Evolutionary conservation across 2,888 invertebrate species (phyloP).

Genomic region (Hirtodrosophila confusa): DNA sequence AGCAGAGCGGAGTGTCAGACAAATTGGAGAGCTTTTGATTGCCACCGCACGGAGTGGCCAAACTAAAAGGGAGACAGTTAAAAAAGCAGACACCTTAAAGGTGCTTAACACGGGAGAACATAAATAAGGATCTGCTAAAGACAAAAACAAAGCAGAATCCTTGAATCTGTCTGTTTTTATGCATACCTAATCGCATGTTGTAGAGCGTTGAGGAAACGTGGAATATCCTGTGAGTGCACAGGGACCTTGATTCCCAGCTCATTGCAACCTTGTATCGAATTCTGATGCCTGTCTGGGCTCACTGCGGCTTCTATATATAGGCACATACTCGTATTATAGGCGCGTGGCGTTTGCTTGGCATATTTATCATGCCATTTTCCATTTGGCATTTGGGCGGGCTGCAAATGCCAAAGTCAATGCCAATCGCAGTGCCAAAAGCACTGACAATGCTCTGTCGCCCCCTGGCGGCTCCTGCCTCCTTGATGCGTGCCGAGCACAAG

Average conservation of each 20-base stretch:
- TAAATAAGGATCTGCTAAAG: neutral
- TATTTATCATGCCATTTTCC: constrained; percentile 57
- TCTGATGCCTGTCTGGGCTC: constrained; percentile 14
- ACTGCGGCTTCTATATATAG: constrained; percentile 39
- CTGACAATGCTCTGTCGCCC: constrained; percentile 18
- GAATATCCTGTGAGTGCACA: constrained; percentile 8
- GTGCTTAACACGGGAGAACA: constrained; percentile 1
- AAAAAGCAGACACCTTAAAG: constrained; percentile 19
- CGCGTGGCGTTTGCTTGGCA: constrained; percentile 46
- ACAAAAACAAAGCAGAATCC: neutral
- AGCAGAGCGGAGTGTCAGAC: neutral
- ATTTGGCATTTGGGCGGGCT: constrained; percentile 26
- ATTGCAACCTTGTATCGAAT: constrained; percentile 28
- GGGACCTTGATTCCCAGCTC: constrained; percentile 5
- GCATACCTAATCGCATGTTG: constrained; percentile 1
- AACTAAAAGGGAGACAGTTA: neutral
- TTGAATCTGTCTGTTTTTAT: neutral
- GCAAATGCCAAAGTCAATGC: constrained; percentile 54
- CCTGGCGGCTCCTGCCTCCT: neutral
- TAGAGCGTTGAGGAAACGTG: neutral
- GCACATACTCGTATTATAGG: constrained; percentile 29
- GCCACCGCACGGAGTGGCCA: neutral
- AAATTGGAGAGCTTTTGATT: constrained; percentile 8
- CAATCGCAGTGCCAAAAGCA: constrained; percentile 35
- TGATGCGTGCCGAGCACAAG: constrained; percentile 36